Evolutionary conservation across 2,113 vertebrate genomes (phyloP).

Genomic region (Oxyruncus cristatus): DNA sequence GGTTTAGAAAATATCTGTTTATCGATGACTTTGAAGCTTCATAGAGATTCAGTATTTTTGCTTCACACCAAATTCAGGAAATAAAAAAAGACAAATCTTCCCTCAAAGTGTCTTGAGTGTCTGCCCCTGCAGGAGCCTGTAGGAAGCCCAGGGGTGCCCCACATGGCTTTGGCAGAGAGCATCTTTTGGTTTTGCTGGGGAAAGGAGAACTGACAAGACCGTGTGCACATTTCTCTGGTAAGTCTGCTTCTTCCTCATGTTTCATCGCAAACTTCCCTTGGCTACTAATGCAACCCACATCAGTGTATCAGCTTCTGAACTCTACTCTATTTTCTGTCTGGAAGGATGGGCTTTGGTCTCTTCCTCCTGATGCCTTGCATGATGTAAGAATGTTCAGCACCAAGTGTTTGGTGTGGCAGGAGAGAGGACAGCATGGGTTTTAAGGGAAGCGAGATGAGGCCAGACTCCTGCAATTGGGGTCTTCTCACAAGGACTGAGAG

Average conservation of each 20-base stretch:
- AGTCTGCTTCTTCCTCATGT: neutral
- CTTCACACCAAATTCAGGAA: neutral
- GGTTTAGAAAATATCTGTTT: neutral
- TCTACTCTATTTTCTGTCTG: neutral
- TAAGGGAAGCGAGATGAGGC: neutral
- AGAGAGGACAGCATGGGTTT: neutral
- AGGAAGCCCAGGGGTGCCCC: neutral
- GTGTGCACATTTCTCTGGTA: fast-evolving
- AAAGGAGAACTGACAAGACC: neutral
- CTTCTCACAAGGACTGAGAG: neutral
- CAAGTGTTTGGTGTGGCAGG: fast-evolving
- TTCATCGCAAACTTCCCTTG: neutral
- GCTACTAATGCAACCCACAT: neutral
- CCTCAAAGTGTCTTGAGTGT: fast-evolving
- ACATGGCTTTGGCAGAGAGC: fast-evolving
- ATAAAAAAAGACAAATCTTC: neutral
- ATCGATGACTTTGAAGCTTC: neutral
- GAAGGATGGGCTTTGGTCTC: neutral
- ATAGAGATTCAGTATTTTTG: neutral
- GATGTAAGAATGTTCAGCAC: neutral
- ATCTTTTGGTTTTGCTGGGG: fast-evolving
- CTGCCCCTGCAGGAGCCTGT: neutral
- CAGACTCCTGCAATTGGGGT: neutral
- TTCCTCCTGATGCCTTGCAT: fast-evolving
- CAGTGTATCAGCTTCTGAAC: neutral